Percentiles rank a stretch among this genome's conserved stretches.
Evolutionary conservation across 2,888 invertebrate species (phyloP).

Genomic region (Eupelmus urozonus): DNA sequence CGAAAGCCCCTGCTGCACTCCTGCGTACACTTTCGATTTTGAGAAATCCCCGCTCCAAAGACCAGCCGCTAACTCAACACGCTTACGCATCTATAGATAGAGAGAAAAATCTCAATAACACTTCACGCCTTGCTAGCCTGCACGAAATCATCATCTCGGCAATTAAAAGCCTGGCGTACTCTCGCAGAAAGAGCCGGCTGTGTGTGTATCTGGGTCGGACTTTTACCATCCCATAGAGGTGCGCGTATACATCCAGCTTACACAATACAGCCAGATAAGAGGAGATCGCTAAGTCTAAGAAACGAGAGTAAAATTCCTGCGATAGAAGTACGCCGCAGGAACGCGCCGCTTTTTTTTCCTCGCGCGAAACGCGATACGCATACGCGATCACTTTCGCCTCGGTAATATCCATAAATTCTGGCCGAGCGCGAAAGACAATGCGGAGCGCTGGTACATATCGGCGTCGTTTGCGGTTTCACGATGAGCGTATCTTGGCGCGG

Average conservation of each 20-base stretch:
- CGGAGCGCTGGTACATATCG: not conserved
- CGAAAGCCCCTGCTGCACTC: not conserved
- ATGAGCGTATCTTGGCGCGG: no score
- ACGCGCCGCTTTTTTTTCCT: not conserved
- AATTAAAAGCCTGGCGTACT: conserved; percentile 4
- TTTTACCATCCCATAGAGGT: conserved; percentile 30
- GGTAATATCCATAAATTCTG: conserved; percentile 37
- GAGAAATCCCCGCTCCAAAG: no score
- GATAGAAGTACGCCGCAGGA: no score
- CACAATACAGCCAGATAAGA: conserved; percentile 19
- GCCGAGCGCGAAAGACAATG: not conserved
- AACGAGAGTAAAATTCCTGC: not conserved
- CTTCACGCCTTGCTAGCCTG: not conserved
- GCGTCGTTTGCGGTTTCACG: not conserved
- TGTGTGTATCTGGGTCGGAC: conserved; percentile 24
- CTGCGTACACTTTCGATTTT: conserved; percentile 15
- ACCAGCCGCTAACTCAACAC: no score
- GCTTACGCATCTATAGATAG: not conserved
- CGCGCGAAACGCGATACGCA: conserved; percentile 10
- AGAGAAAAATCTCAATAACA: conserved; percentile 21
- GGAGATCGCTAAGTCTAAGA: not conserved
- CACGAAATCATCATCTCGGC: not conserved
- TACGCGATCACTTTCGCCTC: conserved; percentile 46
- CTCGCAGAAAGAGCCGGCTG: no score
- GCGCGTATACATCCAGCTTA: conserved; percentile 3